Percentiles rank a stretch among this genome's conserved stretches.
phyloP scores from a whole-genome alignment of 1,140 invertebrate genomes.

The Cecropterus lyciades region DNA sequence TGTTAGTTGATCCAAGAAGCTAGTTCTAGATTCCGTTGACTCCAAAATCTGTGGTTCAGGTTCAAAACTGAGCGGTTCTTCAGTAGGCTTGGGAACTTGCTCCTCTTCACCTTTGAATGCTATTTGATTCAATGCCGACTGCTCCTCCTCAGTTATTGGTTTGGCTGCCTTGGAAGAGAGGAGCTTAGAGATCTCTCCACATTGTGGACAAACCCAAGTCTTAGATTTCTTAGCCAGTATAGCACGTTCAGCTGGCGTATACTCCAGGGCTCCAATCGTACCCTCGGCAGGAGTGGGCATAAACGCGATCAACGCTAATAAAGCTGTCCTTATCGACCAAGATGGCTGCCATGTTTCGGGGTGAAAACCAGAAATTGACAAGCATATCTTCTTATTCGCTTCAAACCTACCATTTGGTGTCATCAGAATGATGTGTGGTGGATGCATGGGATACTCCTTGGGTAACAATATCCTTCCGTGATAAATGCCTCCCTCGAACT shows the following conservation, averaged over 20 bases:
- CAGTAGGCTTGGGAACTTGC: conserved; percentile 62
- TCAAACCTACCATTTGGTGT: conserved; percentile 98
- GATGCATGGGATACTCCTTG: conserved; percentile 98
- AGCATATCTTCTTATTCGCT: conserved; percentile 97
- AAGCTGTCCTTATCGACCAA: conserved; percentile 97
- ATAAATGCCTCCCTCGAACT: conserved; percentile 96
- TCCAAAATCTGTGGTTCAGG: conserved; percentile 63
- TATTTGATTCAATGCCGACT: conserved; percentile 75
- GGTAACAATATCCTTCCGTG: conserved; percentile 96
- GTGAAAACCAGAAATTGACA: conserved; percentile 98
- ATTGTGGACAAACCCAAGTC: conserved; percentile 85
- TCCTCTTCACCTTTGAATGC: conserved; percentile 79
- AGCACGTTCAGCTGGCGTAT: conserved; percentile 92
- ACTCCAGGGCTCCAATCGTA: conserved; percentile 96
- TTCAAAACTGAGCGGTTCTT: conserved; percentile 54
- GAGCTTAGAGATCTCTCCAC: conserved; percentile 84
- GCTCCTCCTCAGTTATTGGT: conserved; percentile 82
- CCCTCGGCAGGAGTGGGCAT: conserved; percentile 96
- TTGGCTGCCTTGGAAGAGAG: conserved; percentile 77
- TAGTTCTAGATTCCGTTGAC: conserved; percentile 60
- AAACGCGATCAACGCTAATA: conserved; percentile 96
- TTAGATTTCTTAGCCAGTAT: conserved; percentile 90
- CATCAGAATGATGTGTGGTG: conserved; percentile 96
- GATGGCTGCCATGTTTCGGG: conserved; percentile 98
- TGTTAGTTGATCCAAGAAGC: conserved; percentile 72